phyloP scores from a whole-genome alignment of 2,113 vertebrate species.

The Alosa alosa region DNA sequence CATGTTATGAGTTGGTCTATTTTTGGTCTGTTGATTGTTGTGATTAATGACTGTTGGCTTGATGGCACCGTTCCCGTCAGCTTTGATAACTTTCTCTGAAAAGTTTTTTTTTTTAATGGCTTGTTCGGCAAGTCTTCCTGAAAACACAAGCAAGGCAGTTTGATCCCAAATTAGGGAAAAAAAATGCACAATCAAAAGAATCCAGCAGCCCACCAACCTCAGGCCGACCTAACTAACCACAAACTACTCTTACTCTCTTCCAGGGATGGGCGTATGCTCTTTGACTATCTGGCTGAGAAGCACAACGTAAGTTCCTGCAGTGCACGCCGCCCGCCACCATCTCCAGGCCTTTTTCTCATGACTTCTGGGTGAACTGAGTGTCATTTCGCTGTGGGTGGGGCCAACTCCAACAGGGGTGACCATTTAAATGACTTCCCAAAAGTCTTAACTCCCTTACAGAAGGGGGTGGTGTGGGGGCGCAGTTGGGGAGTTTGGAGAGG shows the following conservation, averaged over 20 bases:
- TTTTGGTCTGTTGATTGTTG: neutral
- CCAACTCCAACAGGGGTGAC: constrained; percentile 56
- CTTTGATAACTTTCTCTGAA: neutral
- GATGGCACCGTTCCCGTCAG: neutral
- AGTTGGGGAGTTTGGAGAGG: neutral
- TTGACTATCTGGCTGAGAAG: constrained; percentile 94
- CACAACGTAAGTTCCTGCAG: constrained; percentile 84
- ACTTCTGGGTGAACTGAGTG: constrained; percentile 69
- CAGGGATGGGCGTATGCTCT: constrained; percentile 92
- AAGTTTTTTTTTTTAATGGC: neutral
- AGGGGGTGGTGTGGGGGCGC: neutral
- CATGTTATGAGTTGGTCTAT: neutral
- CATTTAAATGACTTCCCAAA: constrained; percentile 70
- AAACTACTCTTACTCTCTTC: constrained; percentile 53
- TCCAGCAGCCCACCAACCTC: constrained; percentile 23
- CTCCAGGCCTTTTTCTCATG: constrained; percentile 67
- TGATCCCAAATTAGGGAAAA: neutral
- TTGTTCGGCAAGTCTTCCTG: neutral
- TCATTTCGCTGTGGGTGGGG: constrained; percentile 62
- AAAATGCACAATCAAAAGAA: neutral
- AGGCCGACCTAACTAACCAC: constrained; percentile 44
- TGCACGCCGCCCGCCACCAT: constrained; percentile 54
- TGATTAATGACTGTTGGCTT: neutral
- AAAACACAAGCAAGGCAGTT: neutral
- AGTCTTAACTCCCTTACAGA: constrained; percentile 73